These are phyloP conservation scores for Pyrrhia umbra DNA, from an alignment of 2,888 invertebrate genomes.

Conservation along the genomic window DNA sequence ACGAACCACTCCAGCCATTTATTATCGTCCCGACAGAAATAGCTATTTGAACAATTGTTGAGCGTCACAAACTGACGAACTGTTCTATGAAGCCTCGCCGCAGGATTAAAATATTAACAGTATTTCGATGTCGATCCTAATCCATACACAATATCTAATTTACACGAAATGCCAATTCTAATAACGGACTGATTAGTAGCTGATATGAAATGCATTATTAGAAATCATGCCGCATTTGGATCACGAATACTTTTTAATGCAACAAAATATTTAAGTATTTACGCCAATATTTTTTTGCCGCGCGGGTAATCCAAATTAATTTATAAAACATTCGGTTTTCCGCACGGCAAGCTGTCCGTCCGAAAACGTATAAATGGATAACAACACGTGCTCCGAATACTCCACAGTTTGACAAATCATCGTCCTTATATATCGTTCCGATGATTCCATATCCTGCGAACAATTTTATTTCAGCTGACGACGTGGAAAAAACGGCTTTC, in stretches of 20 bases:
- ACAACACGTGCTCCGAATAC: constrained; percentile 39
- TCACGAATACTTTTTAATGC: neutral
- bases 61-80: constrained; percentile 16
- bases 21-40: constrained; percentile 27
- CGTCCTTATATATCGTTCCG: constrained; percentile 41
- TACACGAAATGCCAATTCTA: constrained; percentile 2
- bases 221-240: neutral
- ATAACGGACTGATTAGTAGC: neutral
- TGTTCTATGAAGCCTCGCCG: neutral
- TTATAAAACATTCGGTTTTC: neutral
- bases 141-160: constrained; percentile 1
- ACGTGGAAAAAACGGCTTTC: constrained; percentile 53
- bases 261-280: neutral
- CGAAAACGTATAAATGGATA: constrained; percentile 39
- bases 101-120: constrained; percentile 30
- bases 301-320: neutral
- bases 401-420: constrained; percentile 55
- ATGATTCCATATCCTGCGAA: constrained; percentile 37
- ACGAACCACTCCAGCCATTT: constrained; percentile 32
- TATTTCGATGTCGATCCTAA: constrained; percentile 20
- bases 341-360: neutral
- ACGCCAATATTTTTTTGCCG: neutral
- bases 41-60: constrained; percentile 38
- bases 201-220: neutral
- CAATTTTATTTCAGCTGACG: constrained; percentile 46